A percentile compares a stretch with the other conserved stretches of the same genome.
phyloP scores from a whole-genome alignment of 2,113 vertebrate genomes.

The Dolichotis patagonum region DNA sequence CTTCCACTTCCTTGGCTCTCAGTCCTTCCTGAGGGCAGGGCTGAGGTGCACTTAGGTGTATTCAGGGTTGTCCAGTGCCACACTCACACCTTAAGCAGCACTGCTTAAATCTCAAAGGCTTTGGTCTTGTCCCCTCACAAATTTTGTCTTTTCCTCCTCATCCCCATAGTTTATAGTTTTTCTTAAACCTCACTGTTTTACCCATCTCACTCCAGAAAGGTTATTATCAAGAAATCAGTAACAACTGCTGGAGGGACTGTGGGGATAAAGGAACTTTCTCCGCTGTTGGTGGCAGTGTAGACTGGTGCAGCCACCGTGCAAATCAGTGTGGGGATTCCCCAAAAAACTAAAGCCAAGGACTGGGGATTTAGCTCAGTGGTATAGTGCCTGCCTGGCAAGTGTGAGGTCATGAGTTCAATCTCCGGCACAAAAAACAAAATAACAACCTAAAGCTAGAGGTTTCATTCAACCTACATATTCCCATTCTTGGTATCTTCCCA shows the following conservation, averaged over 20 bases:
- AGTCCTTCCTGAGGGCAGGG: background rate
- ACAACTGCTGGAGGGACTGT: background rate
- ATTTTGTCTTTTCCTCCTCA: background rate
- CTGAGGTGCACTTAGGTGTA: rapidly evolving
- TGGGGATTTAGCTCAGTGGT: too few relatives aligned
- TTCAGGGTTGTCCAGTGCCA: background rate
- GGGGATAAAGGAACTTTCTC: background rate
- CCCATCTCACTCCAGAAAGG: background rate
- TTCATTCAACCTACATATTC: background rate
- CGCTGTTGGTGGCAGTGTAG: background rate
- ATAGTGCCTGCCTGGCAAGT: too few relatives aligned
- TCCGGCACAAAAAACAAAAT: too few relatives aligned
- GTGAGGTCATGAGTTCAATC: too few relatives aligned
- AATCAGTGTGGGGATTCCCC: background rate
- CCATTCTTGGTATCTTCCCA: background rate
- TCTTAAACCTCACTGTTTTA: conserved; percentile 19
- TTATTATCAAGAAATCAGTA: background rate
- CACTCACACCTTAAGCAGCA: background rate
- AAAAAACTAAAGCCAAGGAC: background rate
- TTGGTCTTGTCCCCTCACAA: background rate
- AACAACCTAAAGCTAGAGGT: background rate
- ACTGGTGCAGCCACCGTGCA: background rate
- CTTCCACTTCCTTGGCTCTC: background rate
- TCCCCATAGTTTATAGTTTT: background rate
- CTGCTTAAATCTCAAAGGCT: background rate